Percentiles rank a stretch among this genome's conserved stretches.
These are phyloP conservation scores for Eustalomyia histrio DNA, from an alignment of 2,888 invertebrate species.

Conservation along the genomic window DNA sequence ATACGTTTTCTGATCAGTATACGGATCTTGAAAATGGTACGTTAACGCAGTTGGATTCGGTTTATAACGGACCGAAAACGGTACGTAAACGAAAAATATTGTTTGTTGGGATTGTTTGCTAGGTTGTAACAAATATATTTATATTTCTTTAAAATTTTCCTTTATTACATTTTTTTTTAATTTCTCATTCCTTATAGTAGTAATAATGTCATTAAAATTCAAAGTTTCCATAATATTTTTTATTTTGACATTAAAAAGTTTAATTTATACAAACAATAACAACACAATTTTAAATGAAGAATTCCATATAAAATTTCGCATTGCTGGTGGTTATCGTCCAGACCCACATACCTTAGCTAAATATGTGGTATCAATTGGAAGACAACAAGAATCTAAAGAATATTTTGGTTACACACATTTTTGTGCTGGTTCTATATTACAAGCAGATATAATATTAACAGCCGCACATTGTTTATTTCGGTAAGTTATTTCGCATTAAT, in stretches of 20 bases:
- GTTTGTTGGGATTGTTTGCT: too few species aligned
- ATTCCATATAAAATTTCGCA: background rate
- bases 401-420: constrained; percentile 70
- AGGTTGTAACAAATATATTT: too few species aligned
- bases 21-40: too few species aligned
- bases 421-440: constrained; percentile 69
- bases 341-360: background rate
- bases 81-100: too few species aligned
- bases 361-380: constrained; percentile 43
- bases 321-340: constrained; percentile 31
- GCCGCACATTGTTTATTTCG: constrained; percentile 70
- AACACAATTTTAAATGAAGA: background rate
- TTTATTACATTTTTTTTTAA: too few species aligned
- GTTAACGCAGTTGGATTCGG: too few species aligned
- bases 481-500: constrained; percentile 43
- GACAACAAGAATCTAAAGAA: background rate
- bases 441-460: constrained; percentile 63
- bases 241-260: background rate
- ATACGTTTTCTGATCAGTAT: too few species aligned
- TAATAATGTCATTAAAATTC: background rate
- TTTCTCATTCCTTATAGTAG: background rate
- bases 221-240: background rate
- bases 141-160: too few species aligned
- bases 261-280: background rate
- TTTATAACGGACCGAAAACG: too few species aligned